Base-by-base conservation (phyloP, 1,140 invertebrate genomes). In the Hycleus phaleratus region DNA sequence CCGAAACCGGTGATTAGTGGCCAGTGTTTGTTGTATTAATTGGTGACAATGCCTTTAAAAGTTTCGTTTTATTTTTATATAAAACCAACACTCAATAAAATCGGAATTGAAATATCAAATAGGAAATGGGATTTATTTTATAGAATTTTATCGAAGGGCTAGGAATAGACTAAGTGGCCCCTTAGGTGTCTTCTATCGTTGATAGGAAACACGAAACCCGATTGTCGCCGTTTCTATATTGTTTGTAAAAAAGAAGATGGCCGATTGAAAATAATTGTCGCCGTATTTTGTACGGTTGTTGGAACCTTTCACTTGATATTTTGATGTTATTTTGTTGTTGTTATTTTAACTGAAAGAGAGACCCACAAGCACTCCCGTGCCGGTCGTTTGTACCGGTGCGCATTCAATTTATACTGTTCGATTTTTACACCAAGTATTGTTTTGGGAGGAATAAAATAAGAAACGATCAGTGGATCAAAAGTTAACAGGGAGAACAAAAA, bases 261-360 rank as follows among this genome's bases (percentile, higher is more conserved):
- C 60, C 65, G 65, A 67, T 67, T 67, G 65, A 67, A 67, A 67
- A 67, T 67, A 67, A 67, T 67, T 67, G 65, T 65, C 65, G 59
- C 59, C 60, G 59, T 62, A 63, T 67, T 67, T 67, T 67, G 65
- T 65, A 61, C 60, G 53, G 58, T 49, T 59, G 62, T 60, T 56
- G 32, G 18, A 18, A 18, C 32, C 32, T 5, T 32, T 7, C 32
- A 5, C 7, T 32, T 32, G 26, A 7, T 32, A 32, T 32, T 32
- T 32, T 32, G 26, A 4, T 32, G 32, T 5, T 32, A 32, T 32
- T 32, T 32, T 4, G 7, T 32, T 65, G 63, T 67, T 65, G 63
- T 67, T 63, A 61, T 59, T 47, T 63, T 55, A 65, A 67, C 54
- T 60, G 52, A 56, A 44, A 32, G 32, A 32, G 7, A 32, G 7